These are phyloP conservation scores for Dolichoris vasculosae DNA, from an alignment of 1,140 invertebrate species.

Conservation along the genomic window DNA sequence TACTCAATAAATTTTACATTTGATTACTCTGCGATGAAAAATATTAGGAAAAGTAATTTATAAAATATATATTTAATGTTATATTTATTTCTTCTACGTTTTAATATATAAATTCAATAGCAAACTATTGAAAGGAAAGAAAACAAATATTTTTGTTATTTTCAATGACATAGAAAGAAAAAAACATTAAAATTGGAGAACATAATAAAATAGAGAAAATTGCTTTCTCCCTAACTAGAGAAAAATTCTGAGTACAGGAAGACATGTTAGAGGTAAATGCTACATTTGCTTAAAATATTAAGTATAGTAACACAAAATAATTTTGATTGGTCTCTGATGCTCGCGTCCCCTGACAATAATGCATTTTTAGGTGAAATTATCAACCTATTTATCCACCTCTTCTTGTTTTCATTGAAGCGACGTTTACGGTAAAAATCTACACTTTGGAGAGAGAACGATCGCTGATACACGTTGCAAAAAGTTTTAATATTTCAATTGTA, in stretches of 20 bases:
- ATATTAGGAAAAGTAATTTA: background rate
- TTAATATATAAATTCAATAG: background rate
- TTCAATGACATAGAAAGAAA: background rate
- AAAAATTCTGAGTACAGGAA: constrained; percentile 16
- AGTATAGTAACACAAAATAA: background rate
- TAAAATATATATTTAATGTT: background rate
- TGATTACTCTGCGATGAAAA: background rate
- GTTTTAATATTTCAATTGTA: background rate
- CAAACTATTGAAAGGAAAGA: background rate
- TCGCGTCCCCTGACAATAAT: constrained; percentile 17
- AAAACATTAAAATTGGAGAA: background rate
- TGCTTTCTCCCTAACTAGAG: background rate
- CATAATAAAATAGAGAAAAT: background rate
- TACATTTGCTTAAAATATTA: constrained; percentile 15
- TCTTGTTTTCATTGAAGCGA: background rate
- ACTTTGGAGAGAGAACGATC: background rate
- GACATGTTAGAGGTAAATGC: constrained; percentile 13
- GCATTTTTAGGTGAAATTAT: constrained; percentile 2
- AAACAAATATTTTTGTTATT: background rate
- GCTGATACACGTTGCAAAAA: background rate
- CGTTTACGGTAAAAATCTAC: constrained; percentile 12
- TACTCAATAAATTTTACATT: background rate
- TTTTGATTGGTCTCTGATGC: constrained; percentile 22
- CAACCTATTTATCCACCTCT: constrained; percentile 3
- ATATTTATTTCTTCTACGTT: background rate